Base-by-base conservation (phyloP, 2,888 invertebrate species). In the Drosophila planitibia region DNA sequence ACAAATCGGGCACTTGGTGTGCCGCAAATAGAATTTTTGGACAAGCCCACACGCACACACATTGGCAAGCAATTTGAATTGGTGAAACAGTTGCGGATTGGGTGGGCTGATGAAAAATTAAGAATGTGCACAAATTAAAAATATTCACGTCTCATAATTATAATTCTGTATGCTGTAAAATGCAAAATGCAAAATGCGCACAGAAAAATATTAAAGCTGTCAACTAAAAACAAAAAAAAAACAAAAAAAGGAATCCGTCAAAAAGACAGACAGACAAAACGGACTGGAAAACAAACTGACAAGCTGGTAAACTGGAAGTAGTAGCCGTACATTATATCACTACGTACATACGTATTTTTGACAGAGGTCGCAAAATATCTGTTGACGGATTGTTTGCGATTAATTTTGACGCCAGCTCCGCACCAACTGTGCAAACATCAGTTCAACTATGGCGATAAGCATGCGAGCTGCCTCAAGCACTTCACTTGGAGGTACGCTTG, bases 101-200 rank as follows among this genome's bases (percentile, higher is more conserved):
- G 10, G 4, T 33, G 57, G 61, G 32, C 30, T 41, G 41, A 28
- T 35, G 35, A 32, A 72, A 33, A 33, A 76, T 63, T 55, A 65
- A 69, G 59, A 57, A 69, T 78, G 77, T 67, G 76, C 67, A 81
- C 22, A 76, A 78, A 82, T 79, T 83, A 76, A 83, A 83, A 85
- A 79, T 83, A 79, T 76, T 79, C 86, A 83, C 83, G 83, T 85
- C 74, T 68, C 76, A 69, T 70, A 79, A 85, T 76, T 70, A 62
- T 70, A 63, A 68, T 68, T 70, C 81, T 81, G 73, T 75, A 76
- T 85, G 74, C 73, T 79, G 70, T 70, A 49, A 83, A 82, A 75
- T 83, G 80, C 78, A 49, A 83, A 82, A 75, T 83, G 80, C 78
- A 74, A 82, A 80, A 74, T 82, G 80, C 80, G 75, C 78, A 81